These are phyloP conservation scores for Plectus sambesii DNA, from an alignment of 1,140 invertebrate genomes.

Conservation along the genomic window DNA sequence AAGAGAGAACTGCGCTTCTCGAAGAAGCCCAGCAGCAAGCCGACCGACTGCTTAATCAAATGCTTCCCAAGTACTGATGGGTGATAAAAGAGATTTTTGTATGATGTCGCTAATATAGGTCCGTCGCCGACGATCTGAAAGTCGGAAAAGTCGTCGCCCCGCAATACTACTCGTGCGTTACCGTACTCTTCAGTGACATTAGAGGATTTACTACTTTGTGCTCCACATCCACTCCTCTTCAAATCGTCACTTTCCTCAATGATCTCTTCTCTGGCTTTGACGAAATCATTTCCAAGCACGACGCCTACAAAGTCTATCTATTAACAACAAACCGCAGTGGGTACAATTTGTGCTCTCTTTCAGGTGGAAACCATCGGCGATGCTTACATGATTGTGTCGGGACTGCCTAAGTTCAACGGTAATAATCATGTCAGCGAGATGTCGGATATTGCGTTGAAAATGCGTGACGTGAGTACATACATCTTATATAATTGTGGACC, in stretches of 20 bases:
- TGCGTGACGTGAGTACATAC: slow-evolving; percentile 51
- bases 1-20: slow-evolving; percentile 38
- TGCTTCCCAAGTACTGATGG: slow-evolving; percentile 36
- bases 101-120: slow-evolving; percentile 28
- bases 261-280: slow-evolving; percentile 46
- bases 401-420: slow-evolving; percentile 68
- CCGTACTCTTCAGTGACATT: slow-evolving; percentile 47
- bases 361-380: slow-evolving; percentile 78
- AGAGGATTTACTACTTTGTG: slow-evolving; percentile 43
- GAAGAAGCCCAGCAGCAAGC: slow-evolving; percentile 45
- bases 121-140: slow-evolving; percentile 48
- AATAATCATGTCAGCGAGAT: slow-evolving; percentile 54
- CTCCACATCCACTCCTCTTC: slow-evolving; percentile 43
- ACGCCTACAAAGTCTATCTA: slow-evolving; percentile 46
- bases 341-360: background rate
- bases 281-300: slow-evolving; percentile 45
- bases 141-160: slow-evolving; percentile 45
- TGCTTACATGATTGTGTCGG: slow-evolving; percentile 80
- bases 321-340: slow-evolving; percentile 5
- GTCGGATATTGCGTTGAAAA: slow-evolving; percentile 68
- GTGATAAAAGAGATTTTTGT: no score
- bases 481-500: no score
- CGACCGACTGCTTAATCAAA: slow-evolving; percentile 42
- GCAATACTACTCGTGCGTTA: slow-evolving; percentile 46
- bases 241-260: slow-evolving; percentile 46